Conservation (phyloP, 35 echinoderm and acorn worm species). For the Nesometra sesokonis region DNA sequence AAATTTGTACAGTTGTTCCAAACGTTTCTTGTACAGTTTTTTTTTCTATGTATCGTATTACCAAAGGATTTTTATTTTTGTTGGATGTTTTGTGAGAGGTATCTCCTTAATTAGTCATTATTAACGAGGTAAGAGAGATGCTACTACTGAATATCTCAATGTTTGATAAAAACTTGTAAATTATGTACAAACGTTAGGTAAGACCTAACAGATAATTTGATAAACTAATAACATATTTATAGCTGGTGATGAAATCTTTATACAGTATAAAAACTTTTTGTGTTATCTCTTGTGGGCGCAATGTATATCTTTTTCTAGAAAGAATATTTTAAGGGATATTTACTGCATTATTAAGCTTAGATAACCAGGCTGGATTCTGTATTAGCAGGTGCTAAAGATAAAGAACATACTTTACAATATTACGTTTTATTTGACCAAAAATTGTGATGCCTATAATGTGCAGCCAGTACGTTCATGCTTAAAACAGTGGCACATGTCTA, state of each 20-base stretch:
- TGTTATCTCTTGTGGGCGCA: background rate
- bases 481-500: no score
- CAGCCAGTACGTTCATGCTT: no score
- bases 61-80: no score
- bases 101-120: no score
- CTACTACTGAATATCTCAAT: background rate
- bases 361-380: background rate
- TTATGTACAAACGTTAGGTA: background rate
- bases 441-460: no score
- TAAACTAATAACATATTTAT: background rate
- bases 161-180: background rate
- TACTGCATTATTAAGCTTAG: background rate
- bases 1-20: no score
- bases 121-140: no score
- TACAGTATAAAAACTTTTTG: background rate
- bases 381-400: background rate
- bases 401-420: no score
- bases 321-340: background rate
- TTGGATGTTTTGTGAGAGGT: no score
- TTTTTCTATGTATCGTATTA: no score
- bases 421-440: no score
- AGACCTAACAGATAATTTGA: background rate
- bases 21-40: no score
- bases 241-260: background rate
- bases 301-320: background rate